These are phyloP conservation scores for Apomyelois bistriatella DNA, from an alignment of 2,888 invertebrate genomes.

Conservation along the genomic window DNA sequence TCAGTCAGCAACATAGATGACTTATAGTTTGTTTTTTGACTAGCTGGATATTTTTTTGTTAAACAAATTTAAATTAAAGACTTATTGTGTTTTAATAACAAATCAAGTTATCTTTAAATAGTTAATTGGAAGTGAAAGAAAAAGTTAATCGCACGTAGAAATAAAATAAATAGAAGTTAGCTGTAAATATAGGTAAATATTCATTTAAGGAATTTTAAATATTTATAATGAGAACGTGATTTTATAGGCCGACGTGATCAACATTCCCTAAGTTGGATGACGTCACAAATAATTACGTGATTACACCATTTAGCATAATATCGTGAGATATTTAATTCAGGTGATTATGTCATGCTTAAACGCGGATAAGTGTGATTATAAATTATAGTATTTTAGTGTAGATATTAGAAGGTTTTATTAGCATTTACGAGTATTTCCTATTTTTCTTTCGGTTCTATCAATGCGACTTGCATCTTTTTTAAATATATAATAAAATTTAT, in stretches of 20 bases:
- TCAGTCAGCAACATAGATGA: too few species aligned
- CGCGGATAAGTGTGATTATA: not conserved
- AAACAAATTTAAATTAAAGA: too few species aligned
- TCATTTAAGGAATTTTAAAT: not conserved
- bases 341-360: not conserved
- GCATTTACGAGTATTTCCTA: not conserved
- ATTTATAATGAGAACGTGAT: not conserved
- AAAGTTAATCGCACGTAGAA: not conserved
- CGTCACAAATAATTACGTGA: slow-evolving; percentile 7
- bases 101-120: not conserved
- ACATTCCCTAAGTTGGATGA: not conserved
- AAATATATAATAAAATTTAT: too few species aligned
- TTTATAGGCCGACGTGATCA: not conserved
- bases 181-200: too few species aligned
- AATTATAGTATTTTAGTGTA: not conserved
- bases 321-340: slow-evolving; percentile 7
- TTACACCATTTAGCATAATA: slow-evolving; percentile 1
- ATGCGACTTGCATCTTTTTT: too few species aligned
- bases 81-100: too few species aligned
- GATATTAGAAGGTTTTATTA: not conserved
- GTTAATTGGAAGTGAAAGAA: too few species aligned
- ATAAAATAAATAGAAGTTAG: too few species aligned
- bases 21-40: too few species aligned
- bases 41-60: too few species aligned
- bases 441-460: too few species aligned